A percentile compares a stretch with the other conserved stretches of the same genome.
phyloP scores from a whole-genome alignment of 2,797 vertebrate species.

The Xenentodon cancila region DNA sequence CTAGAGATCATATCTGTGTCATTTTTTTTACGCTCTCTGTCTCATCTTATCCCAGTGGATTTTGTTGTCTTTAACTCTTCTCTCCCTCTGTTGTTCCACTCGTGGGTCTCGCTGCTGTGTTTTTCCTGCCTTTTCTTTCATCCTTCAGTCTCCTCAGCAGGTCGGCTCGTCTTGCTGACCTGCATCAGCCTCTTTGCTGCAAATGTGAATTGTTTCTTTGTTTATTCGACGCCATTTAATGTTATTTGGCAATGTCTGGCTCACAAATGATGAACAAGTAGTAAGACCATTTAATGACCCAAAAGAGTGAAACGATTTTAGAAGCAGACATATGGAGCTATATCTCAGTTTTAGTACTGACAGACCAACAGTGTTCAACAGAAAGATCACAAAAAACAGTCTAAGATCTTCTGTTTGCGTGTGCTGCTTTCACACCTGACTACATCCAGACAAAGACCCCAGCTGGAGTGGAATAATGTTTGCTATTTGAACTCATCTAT shows the following conservation, averaged over 20 bases:
- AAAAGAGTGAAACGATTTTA: conserved; percentile 3
- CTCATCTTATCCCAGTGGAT: conserved; percentile 38
- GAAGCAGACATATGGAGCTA: neutral
- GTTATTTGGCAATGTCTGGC: neutral
- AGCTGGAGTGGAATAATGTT: conserved; percentile 62
- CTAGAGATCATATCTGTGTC: conserved; percentile 56
- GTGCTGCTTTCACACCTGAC: conserved; percentile 39
- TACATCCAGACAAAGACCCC: conserved; percentile 55
- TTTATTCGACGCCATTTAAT: neutral
- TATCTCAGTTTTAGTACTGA: neutral
- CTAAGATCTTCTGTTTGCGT: conserved; percentile 14
- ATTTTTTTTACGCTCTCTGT: conserved; percentile 34
- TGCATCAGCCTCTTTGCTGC: neutral
- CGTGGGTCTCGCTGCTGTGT: conserved; percentile 11
- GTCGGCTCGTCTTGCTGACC: conserved; percentile 1
- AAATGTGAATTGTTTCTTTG: neutral
- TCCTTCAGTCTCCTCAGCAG: neutral
- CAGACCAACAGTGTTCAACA: neutral
- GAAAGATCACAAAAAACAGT: conserved; percentile 4
- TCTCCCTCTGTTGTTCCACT: conserved; percentile 20
- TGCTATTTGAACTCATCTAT: conserved; percentile 49
- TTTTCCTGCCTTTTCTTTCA: conserved; percentile 6
- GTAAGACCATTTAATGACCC: neutral
- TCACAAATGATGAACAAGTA: conserved; percentile 3
- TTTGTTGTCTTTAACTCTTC: conserved; percentile 44